Conservation (phyloP, 2,888 invertebrate genomes). For the Leptogaster cylindrica region DNA sequence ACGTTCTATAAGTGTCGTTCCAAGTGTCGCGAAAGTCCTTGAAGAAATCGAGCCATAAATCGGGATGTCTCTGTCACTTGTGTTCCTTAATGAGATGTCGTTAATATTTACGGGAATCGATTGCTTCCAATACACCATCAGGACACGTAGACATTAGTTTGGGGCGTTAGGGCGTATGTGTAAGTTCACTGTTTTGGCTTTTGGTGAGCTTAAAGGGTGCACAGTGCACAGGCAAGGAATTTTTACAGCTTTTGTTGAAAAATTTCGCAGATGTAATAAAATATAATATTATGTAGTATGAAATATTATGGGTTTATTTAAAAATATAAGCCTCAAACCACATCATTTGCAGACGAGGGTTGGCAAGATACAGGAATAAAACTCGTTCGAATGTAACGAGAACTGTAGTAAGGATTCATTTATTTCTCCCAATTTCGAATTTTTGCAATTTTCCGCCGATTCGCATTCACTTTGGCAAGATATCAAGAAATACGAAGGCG, state of each 20-base stretch:
- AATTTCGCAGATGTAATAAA: conserved; percentile 21
- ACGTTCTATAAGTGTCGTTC: background rate
- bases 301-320: too few relatives aligned
- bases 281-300: conserved; percentile 12
- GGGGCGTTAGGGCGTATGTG: background rate
- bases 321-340: too few relatives aligned
- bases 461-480: background rate
- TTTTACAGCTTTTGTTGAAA: too few relatives aligned
- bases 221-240: too few relatives aligned
- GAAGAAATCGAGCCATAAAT: conserved; percentile 26
- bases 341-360: too few relatives aligned
- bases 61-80: conserved; percentile 21
- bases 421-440: background rate
- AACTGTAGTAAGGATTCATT: background rate
- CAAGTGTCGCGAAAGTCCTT: background rate
- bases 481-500: background rate
- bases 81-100: conserved; percentile 28
- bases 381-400: background rate
- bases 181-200: too few relatives aligned
- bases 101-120: conserved; percentile 29
- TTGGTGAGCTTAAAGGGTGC: too few relatives aligned
- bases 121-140: background rate
- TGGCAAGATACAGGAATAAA: background rate
- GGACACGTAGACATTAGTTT: background rate
- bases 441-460: background rate